Evolutionary conservation across 30 jellyfish, hydroid and myxozoan species (phyloP), one percentile per base, ranked within the genome.

Genomic region (Aurelia sp.): DNA sequence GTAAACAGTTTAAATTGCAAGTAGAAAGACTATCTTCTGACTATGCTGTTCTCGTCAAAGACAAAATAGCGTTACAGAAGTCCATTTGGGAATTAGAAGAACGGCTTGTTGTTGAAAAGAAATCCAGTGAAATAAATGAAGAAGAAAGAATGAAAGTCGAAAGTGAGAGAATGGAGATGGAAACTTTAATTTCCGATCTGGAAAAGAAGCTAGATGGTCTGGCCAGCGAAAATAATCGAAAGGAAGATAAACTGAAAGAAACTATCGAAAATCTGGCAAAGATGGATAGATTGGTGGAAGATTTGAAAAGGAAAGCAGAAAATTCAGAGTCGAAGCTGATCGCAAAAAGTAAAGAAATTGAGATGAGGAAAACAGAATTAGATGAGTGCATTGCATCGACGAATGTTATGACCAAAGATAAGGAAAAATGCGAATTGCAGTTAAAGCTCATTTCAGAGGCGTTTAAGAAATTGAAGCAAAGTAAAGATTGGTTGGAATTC

Each of bases 401-500:
- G 8, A 69, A 60, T 0, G 33, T 58, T 4, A 51, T 75, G 15
- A 52, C 18, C 19, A 65, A 69, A 40, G 72, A 57, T 44, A 55
- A 44, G 24, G 81, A 69, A 18, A 82, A 82, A 51, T 82, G 74
- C 50, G 92, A 82, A 30, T 27, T 20, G 53, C 85, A 82, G 15
- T 52, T 70, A 70, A 82, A 70, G 58, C 48, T 82, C 61, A 24
- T 82, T 57, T 82, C 92, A 20, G 94, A 74, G 17, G 88, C 94
- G 5, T 85, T 85, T 64, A 73, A 85, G 64, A 73, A 85, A 38
- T n/a, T 85, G 64, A 73, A 85, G 55, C 80, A 62, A n/a, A 74
- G 83, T 53, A 85, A 85, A 44, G 78, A 63, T 50, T 85, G 94
- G 94, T 73, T 85, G 53, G 94, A 85, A 65, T 74, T 85, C 65